Evolutionary conservation across 2,888 invertebrate genomes (phyloP), one percentile per base, ranked within the genome.

Genomic region (Acanthoscelides obtectus): DNA sequence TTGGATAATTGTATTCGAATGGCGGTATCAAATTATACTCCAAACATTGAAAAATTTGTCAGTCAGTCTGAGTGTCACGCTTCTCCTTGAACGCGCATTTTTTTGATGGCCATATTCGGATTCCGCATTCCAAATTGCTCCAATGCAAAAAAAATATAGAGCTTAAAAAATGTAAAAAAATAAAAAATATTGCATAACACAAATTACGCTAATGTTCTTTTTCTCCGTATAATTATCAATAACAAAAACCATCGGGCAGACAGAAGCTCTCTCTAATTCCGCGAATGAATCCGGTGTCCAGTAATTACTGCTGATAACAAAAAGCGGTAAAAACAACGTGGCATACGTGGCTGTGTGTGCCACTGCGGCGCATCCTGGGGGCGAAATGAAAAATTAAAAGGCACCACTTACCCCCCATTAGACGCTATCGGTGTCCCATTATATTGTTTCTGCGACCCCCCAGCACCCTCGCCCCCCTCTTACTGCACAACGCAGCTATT

Each of bases 361-460:
- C 25, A 8, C 25, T 25, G 45, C 45, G 17, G 8, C 17, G 45
- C 45, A 72, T 72, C 70, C 69, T 20, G 21, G 70, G 64, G 69
- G 66, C 68, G 67, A 64, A 66, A 27, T 68, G 70, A 70, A 64
- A 65, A 72, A 71, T 71, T 71, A 69, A 71, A 72, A 65, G 66
- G 66, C 71, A 20, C 70, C 72, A 71, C 66, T 72, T 71, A 69
- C 72, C 27, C 72, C 27, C 69, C 73, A 73, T 75, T 75, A 75
- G 68, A 25, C 72, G 71, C 72, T 71, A 71, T 73, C 69, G 75
- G 75, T 75, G 72, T 71, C 70, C 70, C 73, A 71, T 75, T 75
- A 45, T 45, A 75, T 73, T 75, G 75, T 75, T 75, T 73, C 71
- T 74, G 69, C 65, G 74, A 71, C 75, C 75, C 71, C 70, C 69